Percentiles rank a stretch among this genome's conserved stretches.
Conservation (phyloP, 2,113 vertebrate species). For the Oenanthe melanoleuca region DNA sequence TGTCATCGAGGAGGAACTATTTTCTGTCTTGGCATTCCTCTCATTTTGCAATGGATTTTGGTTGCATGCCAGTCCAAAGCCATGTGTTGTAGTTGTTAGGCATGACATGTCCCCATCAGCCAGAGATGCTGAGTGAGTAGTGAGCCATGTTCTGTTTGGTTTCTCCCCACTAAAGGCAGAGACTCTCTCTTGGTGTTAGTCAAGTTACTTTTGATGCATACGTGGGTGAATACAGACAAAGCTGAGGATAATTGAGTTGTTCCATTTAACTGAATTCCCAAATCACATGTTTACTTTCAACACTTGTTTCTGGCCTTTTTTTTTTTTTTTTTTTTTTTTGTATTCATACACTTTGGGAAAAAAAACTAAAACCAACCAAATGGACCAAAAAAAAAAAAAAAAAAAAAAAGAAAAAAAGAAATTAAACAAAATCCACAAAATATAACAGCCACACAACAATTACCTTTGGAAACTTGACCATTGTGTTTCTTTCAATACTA, state of each 20-base stretch:
- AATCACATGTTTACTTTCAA: not conserved
- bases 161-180: not conserved
- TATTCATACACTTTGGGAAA: accelerated
- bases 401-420: no score
- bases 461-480: not conserved
- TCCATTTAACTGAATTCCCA: not conserved
- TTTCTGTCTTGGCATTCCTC: not conserved
- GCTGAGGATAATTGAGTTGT: not conserved
- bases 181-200: not conserved
- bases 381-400: accelerated
- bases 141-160: not conserved
- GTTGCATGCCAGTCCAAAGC: not conserved
- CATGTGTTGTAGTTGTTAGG: not conserved
- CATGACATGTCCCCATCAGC: not conserved
- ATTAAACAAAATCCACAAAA: not conserved
- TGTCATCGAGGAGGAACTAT: not conserved
- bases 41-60: not conserved
- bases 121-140: not conserved
- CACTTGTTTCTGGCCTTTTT: not conserved
- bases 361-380: no score
- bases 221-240: not conserved
- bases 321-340: accelerated
- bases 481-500: not conserved
- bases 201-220: not conserved
- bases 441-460: not conserved